Base-by-base conservation (phyloP, 2,888 invertebrate species). In the Caenorhabditis auriculariae region DNA sequence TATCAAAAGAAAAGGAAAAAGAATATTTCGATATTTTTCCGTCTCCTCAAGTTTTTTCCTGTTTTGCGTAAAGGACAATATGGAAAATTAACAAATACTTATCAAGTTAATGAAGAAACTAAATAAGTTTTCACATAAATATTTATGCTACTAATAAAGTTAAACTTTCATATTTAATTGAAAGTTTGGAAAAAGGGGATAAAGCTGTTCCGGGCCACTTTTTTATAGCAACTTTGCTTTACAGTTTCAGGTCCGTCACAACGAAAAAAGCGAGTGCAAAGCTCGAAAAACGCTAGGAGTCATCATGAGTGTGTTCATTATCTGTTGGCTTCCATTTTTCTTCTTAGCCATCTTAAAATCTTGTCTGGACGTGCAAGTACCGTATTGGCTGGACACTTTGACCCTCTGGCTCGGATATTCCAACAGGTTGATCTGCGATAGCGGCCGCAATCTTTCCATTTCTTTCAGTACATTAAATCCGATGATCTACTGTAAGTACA, bases 241-340 rank as follows among this genome's bases (percentile, higher is more conserved):
- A 24, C 44, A 32, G 47, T 58, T 62, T 15, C 60, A 65, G 58
- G 52, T 64, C 35, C 58, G 60, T 12, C 60, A 56, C 35, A 57
- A 51, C 42, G 68, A 68, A 26, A 66, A 69, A 21, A 62, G 61
- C 54, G 96, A 96, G 83, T 94, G 95, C 84, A 98, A 98, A 84
- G 96, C 96, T 0, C 94, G 96, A 51, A 89, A 96, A 69, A 96
- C 96, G 0, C 90, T 98, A 32, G 96, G 96, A 53, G 91, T 98
- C 68, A 96, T 98, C 75, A 95, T 96, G 93, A 61, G 65, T 17
- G 68, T 93, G 12, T 87, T 96, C 84, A 88, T 96, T 6, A 88
- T 94, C 62, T 96, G 95, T 84, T 96, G 96, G 95, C 91, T 93
- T 69, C 96, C 96, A 2, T 98, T 98, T 86, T 98, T 98, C 86